phyloP scores from a whole-genome alignment of 1,140 invertebrate genomes.

The Drosophila takahashii region DNA sequence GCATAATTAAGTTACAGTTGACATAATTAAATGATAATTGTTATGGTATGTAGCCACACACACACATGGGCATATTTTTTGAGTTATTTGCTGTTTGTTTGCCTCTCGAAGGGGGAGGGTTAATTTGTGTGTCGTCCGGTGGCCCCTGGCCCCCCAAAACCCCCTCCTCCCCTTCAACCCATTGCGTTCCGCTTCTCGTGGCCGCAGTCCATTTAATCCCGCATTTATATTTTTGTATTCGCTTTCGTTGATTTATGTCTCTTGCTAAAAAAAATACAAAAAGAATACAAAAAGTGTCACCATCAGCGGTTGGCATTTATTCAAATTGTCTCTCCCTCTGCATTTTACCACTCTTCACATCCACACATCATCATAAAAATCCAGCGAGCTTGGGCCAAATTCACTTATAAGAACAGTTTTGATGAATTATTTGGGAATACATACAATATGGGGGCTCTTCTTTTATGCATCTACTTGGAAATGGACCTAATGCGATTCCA shows the following conservation, averaged over 20 bases:
- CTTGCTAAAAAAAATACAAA: slow-evolving; percentile 54
- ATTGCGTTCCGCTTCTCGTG: slow-evolving; percentile 21
- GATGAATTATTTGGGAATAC: slow-evolving; percentile 43
- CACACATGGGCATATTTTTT: slow-evolving; percentile 1
- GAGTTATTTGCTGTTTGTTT: slow-evolving; percentile 39
- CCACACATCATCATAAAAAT: slow-evolving; percentile 32
- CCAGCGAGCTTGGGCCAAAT: slow-evolving; percentile 31
- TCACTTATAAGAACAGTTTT: slow-evolving; percentile 41
- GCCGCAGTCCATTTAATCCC: slow-evolving; percentile 68
- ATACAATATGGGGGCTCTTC: slow-evolving; percentile 11
- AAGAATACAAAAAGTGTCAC: slow-evolving; percentile 39
- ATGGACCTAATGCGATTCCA: not conserved
- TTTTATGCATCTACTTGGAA: slow-evolving; percentile 14
- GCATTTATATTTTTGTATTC: slow-evolving; percentile 60
- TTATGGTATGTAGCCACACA: slow-evolving; percentile 44
- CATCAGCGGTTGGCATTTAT: slow-evolving; percentile 62
- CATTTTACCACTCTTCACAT: slow-evolving; percentile 18
- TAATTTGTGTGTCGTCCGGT: slow-evolving; percentile 78
- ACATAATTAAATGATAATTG: slow-evolving; percentile 84
- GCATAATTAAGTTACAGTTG: slow-evolving; percentile 84
- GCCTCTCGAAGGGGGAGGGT: slow-evolving; percentile 50
- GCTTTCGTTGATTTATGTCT: slow-evolving; percentile 77
- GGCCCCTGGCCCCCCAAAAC: slow-evolving; percentile 2
- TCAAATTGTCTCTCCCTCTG: slow-evolving; percentile 59
- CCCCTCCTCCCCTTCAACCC: slow-evolving; percentile 11